Base-by-base conservation (phyloP, 2,113 vertebrate species). In the Malurus elegans region DNA sequence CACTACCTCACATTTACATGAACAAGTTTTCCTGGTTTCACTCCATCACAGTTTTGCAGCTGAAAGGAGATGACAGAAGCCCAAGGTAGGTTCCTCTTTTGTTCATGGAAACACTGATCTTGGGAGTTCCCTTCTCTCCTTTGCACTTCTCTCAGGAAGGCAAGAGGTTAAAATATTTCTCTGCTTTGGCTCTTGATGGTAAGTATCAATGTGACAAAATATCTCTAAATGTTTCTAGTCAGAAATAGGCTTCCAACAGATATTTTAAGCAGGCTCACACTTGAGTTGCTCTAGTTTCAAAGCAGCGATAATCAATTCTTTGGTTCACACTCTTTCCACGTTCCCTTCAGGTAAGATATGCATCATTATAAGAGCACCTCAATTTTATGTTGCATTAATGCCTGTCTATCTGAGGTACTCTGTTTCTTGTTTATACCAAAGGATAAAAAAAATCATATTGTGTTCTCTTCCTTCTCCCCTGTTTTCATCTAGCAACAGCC, bases 241-340 rank as follows among this genome's bases (percentile, higher is more conserved):
- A 80, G 47, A 83, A 97, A 80, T 64, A 66, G 18, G 44, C 74
- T 94, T 92, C 60, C 75, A 93, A 83, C 32, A 95, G 44, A 72
- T 58, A 86, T 88, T 97, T 95, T 44, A 65, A 91, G 60, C 88
- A 97, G 75, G 92, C 38, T 94, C 29, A 44, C 64, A 86, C 95
- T 90, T 96, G 92, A 95, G 88, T 76, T 58, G 20, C 67, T 78
- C 79, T 66, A 26, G 56, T 93, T 93, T 88, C 92, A 91, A 96
- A 95, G 80, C 62, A 72, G 38, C 32, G 87, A 88, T 92, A 91
- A 82, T 69, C 93, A 94, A 54, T 94, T 90, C 50, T 90, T 82
- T 66, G 66, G 47, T 73, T 61, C 61, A 67, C 47, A 70, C 54
- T 36, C 42, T 89, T 91, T 79, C 70, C 65, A 89, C 26, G 6